phyloP scores from a whole-genome alignment of 2,113 vertebrate genomes.

The Antennarius striatus region DNA sequence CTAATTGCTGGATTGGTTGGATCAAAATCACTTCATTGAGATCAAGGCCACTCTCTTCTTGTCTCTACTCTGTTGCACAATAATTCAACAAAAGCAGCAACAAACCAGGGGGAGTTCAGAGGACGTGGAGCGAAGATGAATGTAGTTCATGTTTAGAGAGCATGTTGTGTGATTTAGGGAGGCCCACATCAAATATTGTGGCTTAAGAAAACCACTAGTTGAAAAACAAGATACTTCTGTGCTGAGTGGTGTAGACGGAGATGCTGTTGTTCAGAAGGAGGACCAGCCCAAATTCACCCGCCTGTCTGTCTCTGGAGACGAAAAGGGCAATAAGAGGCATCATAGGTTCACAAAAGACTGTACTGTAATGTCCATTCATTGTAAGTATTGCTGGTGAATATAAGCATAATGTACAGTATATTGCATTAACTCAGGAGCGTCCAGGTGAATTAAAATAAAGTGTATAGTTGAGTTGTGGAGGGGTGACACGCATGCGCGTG shows the following conservation, averaged over 20 bases:
- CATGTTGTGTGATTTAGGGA: conserved; percentile 80
- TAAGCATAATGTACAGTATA: no score
- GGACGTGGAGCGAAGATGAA: conserved; percentile 66
- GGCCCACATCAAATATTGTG: conserved; percentile 78
- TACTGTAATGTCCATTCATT: no score
- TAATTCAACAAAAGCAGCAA: conserved; percentile 67
- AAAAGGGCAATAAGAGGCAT: conserved; percentile 58
- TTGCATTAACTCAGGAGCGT: no score
- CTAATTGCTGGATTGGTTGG: conserved; percentile 73
- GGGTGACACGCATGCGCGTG: no score
- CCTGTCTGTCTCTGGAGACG: conserved; percentile 71
- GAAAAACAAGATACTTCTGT: conserved; percentile 77
- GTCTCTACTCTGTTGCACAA: conserved; percentile 67
- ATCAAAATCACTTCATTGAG: conserved; percentile 75
- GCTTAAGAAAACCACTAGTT: conserved; percentile 75
- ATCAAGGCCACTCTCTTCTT: conserved; percentile 71
- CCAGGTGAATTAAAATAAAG: no score
- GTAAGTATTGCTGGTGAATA: no score
- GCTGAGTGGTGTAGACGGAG: conserved; percentile 57
- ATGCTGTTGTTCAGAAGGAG: conserved; percentile 66
- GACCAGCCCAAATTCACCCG: conserved; percentile 66
- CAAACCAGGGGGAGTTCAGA: conserved; percentile 45
- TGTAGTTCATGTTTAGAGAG: conserved; percentile 78
- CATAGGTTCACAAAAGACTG: conserved; percentile 32
- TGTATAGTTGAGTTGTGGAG: no score